These are phyloP conservation scores for Carduelis carduelis DNA, from an alignment of 2,797 vertebrate species.

Conservation along the genomic window DNA sequence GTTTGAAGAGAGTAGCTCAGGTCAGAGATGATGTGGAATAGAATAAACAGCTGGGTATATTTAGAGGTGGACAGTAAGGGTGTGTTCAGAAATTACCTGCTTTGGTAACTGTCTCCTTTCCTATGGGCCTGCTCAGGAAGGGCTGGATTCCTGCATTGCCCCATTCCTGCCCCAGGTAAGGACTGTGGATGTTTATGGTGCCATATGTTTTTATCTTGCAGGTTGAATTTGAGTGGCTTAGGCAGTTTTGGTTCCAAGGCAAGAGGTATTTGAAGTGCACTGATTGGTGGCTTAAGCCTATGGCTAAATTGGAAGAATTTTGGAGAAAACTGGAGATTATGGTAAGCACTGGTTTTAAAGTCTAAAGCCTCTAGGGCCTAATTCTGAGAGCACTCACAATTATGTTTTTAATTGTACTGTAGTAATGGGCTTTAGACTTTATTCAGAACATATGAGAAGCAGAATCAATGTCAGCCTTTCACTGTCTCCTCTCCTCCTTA, in stretches of 20 bases:
- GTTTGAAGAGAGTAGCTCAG: not conserved
- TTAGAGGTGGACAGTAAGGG: not conserved
- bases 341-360: constrained; percentile 76
- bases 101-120: not conserved
- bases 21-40: not conserved
- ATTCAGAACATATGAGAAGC: not conserved
- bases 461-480: constrained; percentile 1
- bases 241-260: constrained; percentile 98
- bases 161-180: not conserved
- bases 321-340: constrained; percentile 94
- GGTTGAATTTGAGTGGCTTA: constrained; percentile 97
- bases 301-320: constrained; percentile 86
- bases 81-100: not conserved
- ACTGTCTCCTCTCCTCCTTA: not conserved
- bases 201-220: constrained; percentile 49
- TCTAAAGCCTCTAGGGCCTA: not conserved
- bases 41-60: not conserved
- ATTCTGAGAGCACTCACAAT: not conserved
- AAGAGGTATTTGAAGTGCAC: constrained; percentile 87
- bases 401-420: constrained; percentile 24
- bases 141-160: not conserved
- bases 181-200: not conserved
- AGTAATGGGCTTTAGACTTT: constrained; percentile 4
- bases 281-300: constrained; percentile 92
- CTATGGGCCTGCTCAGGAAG: rapidly evolving